Evolutionary conservation across 53 echinoderm and acorn worm species (phyloP), one percentile per base, ranked within the genome.

Genomic region (Echinometra lucunter): DNA sequence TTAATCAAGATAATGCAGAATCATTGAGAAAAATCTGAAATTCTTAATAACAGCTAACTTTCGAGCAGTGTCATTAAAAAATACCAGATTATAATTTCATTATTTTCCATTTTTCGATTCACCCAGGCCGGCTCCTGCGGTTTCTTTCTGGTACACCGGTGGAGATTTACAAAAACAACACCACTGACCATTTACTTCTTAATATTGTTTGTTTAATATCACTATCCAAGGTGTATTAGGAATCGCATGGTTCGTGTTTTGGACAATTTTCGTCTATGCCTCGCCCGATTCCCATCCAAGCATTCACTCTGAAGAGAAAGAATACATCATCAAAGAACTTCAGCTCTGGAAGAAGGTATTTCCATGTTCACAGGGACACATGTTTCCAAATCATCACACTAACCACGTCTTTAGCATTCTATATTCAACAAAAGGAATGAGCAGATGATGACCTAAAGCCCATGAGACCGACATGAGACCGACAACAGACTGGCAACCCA

Each of bases 221-320:
- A 23, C 10, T 81, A 81, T 81, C 44, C 42, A 88, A 97, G 97
- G 97, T 85, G 67, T 72, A 28, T 5, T 28, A 55, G 97, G 97
- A 34, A 18, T 96, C 37, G 15, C 94, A 30, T 97, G 97, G 97
- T 97, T 96, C 74, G 18, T 96, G 30, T 34, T 81, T 2, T 97
- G 97, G 97, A 95, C 87, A 44, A 10, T 95, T 37, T 63, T 95
- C 25, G 95, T 95, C 32, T 94, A 97, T 92, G 96, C 96, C 19
- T 91, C 88, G 19, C 97, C 97, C n/a, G 58, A 91, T 17, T 47
- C 81, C 45, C 97, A 97, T 91, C 97, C 97, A 74, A 66, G 94
- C 37, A 97, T 97, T 74, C 94, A 96, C 12, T 82, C 87, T 1
- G 74, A 78, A 82, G 97, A 97, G 45, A 96, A 92, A 88, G 89